phyloP scores from a whole-genome alignment of 2,888 invertebrate species.

The Drosophila flavopinicola region DNA sequence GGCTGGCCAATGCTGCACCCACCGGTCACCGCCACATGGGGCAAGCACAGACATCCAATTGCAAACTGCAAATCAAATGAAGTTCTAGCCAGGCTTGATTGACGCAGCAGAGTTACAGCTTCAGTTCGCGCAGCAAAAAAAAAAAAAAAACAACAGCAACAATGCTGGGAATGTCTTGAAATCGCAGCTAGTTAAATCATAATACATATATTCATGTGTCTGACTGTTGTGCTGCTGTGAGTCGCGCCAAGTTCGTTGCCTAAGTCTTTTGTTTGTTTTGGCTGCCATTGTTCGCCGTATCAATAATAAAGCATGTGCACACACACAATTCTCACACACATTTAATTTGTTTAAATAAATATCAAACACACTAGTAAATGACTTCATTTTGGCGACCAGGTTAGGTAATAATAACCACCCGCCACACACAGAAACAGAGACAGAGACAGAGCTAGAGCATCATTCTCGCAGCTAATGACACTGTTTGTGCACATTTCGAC shows the following conservation, averaged over 20 bases:
- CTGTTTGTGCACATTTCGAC: conserved; percentile 48
- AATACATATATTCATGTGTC: conserved; percentile 50
- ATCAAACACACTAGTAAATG: conserved; percentile 56
- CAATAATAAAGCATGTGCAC: conserved; percentile 58
- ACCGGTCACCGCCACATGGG: conserved; percentile 43
- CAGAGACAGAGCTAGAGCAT: conserved; percentile 14
- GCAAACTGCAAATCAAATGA: conserved; percentile 51
- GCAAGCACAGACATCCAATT: conserved; percentile 43
- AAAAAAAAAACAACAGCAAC: conserved; percentile 35
- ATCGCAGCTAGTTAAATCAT: conserved; percentile 70
- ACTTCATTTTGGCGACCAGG: conserved; percentile 61
- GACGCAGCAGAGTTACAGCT: conserved; percentile 38
- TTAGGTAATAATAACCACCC: conserved; percentile 40
- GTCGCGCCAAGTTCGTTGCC: conserved; percentile 62
- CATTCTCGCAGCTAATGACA: conserved; percentile 63
- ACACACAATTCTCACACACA: conserved; percentile 52
- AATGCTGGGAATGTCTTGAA: conserved; percentile 75
- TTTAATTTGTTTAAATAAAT: conserved; percentile 72
- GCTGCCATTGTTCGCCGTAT: conserved; percentile 45
- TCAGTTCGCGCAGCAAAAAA: conserved; percentile 18
- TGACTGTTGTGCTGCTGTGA: conserved; percentile 21
- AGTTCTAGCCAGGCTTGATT: conserved; percentile 56
- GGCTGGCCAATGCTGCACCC: conserved; percentile 52
- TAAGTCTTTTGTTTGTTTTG: conserved; percentile 71
- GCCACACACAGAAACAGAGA: neutral